A percentile compares a stretch with the other conserved stretches of the same genome.
phyloP scores from a whole-genome alignment of 2,888 invertebrate species.

The Acanthosepion lycidas region DNA sequence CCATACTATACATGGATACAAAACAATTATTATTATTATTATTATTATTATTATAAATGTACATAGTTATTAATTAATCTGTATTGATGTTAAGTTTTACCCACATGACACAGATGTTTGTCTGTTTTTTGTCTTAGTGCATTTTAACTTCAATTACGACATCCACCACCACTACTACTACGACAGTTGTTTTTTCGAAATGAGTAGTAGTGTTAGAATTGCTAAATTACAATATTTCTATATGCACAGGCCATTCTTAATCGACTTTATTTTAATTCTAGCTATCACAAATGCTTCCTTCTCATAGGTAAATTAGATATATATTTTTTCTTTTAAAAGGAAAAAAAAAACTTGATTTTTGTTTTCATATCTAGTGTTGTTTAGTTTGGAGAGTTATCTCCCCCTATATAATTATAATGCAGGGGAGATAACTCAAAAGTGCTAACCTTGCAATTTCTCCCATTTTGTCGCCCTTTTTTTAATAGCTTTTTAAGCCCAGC shows the following conservation, averaged over 20 bases:
- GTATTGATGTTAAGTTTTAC: neutral
- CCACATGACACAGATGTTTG: neutral
- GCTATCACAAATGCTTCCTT: neutral
- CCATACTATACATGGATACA: neutral
- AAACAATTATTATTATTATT: conserved; percentile 9
- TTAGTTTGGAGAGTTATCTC: neutral
- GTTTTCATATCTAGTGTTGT: neutral
- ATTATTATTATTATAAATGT: neutral
- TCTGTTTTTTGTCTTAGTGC: neutral
- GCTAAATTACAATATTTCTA: conserved; percentile 9
- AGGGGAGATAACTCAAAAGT: neutral
- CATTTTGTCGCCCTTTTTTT: neutral
- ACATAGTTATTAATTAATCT: conserved; percentile 9
- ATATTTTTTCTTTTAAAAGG: neutral
- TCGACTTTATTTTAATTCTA: neutral
- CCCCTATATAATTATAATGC: neutral
- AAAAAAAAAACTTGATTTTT: neutral
- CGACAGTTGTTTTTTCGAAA: neutral
- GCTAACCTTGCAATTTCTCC: neutral
- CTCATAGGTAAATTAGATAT: neutral
- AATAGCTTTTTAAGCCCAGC: neutral
- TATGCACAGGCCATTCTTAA: neutral
- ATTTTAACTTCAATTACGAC: neutral
- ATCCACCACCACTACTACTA: neutral
- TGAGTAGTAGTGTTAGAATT: neutral